Conservation (phyloP, 2,797 vertebrate species). For the Atherinosoma microstoma region DNA sequence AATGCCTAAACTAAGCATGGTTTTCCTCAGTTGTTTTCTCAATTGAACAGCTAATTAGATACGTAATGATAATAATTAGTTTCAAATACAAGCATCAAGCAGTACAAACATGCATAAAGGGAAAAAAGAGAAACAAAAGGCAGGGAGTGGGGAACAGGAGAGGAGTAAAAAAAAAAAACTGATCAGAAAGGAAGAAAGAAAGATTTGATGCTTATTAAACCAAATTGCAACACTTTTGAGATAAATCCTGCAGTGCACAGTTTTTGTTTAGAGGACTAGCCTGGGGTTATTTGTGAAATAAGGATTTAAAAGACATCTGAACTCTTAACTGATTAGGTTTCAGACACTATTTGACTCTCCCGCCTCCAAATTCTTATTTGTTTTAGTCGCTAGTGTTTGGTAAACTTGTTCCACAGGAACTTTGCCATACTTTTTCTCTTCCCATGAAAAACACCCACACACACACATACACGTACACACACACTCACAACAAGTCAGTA, state of each 20-base stretch:
- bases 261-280: constrained; percentile 82
- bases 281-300: constrained; percentile 88
- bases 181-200: constrained; percentile 55
- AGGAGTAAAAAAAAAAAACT: constrained; percentile 45
- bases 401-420: constrained; percentile 33
- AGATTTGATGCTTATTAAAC: constrained; percentile 87
- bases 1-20: background rate
- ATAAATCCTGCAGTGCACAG: constrained; percentile 81
- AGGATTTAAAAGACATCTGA: constrained; percentile 89
- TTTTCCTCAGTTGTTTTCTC: background rate
- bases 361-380: constrained; percentile 46
- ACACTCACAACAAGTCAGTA: constrained; percentile 19
- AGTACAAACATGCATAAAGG: background rate
- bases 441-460: background rate
- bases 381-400: constrained; percentile 53
- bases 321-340: constrained; percentile 84
- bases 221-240: constrained; percentile 85
- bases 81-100: constrained; percentile 1
- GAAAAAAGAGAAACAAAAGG: constrained; percentile 37
- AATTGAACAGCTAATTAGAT: background rate
- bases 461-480: constrained; percentile 9
- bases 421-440: constrained; percentile 23
- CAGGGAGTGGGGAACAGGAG: constrained; percentile 25
- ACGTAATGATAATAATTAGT: background rate
- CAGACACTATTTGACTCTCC: constrained; percentile 65